Conservation (phyloP, 2,888 invertebrate genomes). For the Heliconius sara region DNA sequence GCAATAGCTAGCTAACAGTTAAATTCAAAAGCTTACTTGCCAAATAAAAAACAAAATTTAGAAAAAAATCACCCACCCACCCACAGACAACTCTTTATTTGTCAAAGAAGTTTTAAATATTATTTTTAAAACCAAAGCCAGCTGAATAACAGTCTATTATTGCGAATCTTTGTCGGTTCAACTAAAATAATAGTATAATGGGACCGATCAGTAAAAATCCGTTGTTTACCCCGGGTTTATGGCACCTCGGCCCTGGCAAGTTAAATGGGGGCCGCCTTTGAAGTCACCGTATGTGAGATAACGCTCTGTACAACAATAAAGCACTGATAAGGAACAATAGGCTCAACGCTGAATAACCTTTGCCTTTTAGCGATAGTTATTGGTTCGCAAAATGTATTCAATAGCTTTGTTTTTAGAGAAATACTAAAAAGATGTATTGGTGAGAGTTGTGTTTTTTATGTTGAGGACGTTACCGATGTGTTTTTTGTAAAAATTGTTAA, state of each 20-base stretch:
- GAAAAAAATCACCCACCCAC: background rate
- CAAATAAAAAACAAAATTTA: background rate
- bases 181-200: background rate
- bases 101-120: background rate
- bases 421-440: background rate
- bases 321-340: constrained; percentile 59
- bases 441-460: background rate
- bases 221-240: constrained; percentile 39
- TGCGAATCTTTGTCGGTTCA: constrained; percentile 23
- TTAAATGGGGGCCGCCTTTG: constrained; percentile 55
- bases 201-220: constrained; percentile 5
- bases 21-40: background rate
- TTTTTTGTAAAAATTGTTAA: background rate
- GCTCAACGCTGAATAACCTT: constrained; percentile 32
- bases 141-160: background rate
- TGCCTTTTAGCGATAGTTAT: constrained; percentile 28
- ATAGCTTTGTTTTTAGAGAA: constrained; percentile 10
- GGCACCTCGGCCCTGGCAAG: constrained; percentile 23
- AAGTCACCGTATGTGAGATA: constrained; percentile 66
- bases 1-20: no score
- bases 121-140: background rate
- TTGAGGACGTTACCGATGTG: background rate
- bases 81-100: background rate
- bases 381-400: constrained; percentile 25
- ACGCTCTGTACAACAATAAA: constrained; percentile 58